These are phyloP conservation scores for Drymodes brunneopygia DNA, from an alignment of 2,113 vertebrate species.

Conservation along the genomic window DNA sequence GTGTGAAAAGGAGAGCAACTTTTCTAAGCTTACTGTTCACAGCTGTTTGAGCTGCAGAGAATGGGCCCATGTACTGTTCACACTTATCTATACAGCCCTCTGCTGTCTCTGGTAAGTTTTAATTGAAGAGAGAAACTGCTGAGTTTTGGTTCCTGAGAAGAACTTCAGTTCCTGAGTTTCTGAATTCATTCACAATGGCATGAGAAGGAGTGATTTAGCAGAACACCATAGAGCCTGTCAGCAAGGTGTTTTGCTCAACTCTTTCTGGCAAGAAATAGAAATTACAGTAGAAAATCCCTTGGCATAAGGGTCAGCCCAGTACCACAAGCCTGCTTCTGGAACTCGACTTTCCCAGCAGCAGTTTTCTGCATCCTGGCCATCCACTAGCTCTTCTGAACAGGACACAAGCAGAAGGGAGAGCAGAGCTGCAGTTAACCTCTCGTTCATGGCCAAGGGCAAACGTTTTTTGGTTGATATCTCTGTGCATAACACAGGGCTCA, in stretches of 20 bases:
- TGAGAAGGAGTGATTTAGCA: not conserved
- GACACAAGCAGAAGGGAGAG: not conserved
- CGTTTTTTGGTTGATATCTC: not conserved
- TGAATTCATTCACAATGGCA: not conserved
- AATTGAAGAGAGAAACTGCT: not conserved
- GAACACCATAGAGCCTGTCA: not conserved
- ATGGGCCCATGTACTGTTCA: not conserved
- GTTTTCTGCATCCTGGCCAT: not conserved
- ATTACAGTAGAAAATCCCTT: not conserved
- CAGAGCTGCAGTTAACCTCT: not conserved
- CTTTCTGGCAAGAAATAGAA: not conserved
- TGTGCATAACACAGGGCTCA: not conserved
- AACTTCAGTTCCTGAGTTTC: not conserved
- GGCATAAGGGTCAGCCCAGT: not conserved
- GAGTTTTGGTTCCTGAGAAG: not conserved
- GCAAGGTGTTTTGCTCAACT: not conserved
- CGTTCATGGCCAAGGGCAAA: fast-evolving
- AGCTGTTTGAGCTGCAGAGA: not conserved
- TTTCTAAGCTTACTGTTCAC: not conserved
- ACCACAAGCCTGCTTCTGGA: not conserved
- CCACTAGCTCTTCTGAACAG: not conserved
- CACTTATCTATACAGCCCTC: not conserved
- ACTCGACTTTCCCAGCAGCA: not conserved
- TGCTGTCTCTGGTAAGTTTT: not conserved
- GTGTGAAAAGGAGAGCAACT: not conserved